Conservation (phyloP, 1,140 invertebrate species). For the Mamestra configurata region DNA sequence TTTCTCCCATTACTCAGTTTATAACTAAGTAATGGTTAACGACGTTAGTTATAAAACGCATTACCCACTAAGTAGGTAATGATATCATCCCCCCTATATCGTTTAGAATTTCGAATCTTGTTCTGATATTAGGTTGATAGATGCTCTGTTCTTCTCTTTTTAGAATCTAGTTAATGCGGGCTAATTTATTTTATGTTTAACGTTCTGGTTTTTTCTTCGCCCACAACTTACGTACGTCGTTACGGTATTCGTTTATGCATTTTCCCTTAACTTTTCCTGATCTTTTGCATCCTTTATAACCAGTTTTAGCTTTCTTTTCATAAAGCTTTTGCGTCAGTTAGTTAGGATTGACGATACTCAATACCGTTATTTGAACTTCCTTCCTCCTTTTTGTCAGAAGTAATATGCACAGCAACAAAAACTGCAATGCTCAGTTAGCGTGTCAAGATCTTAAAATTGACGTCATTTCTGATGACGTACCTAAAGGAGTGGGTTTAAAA, state of each 20-base stretch:
- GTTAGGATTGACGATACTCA: not conserved
- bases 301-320: not conserved
- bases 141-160: too few species aligned
- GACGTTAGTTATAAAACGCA: too few species aligned
- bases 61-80: too few species aligned
- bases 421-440: not conserved
- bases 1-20: not conserved
- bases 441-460: not conserved
- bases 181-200: not conserved
- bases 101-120: too few species aligned
- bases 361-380: slow-evolving; percentile 14
- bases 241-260: too few species aligned
- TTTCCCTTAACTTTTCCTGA: not conserved
- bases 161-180: too few species aligned
- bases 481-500: not conserved
- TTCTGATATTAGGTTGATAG: too few species aligned
- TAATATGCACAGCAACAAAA: not conserved
- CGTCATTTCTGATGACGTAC: not conserved
- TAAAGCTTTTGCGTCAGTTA: too few species aligned
- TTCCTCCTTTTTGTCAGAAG: not conserved
- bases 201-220: not conserved
- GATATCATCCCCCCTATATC: too few species aligned
- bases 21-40: too few species aligned
- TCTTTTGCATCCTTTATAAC: slow-evolving; percentile 19
- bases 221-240: slow-evolving; percentile 1